Percentiles rank a stretch among this genome's conserved stretches.
These are phyloP conservation scores for Thalassaphorura encarpata DNA, from an alignment of 1,140 invertebrate genomes.

Conservation along the genomic window DNA sequence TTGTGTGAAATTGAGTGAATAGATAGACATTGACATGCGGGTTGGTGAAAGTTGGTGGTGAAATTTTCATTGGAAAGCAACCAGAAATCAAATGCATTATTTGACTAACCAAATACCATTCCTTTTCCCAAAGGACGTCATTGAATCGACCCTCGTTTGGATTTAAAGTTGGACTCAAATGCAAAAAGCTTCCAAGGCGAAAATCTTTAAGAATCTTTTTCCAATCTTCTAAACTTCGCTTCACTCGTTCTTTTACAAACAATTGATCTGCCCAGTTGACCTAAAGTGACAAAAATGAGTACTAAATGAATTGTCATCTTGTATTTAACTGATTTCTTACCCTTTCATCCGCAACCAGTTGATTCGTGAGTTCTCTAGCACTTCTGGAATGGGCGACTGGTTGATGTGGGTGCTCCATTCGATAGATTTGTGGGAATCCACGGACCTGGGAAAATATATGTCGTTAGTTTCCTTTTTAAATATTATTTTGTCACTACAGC, in stretches of 20 bases:
- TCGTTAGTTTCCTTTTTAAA: not conserved
- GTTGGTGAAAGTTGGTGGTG: not conserved
- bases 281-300: constrained; percentile 35
- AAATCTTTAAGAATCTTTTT: constrained; percentile 19
- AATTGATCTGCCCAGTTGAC: constrained; percentile 63
- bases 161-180: constrained; percentile 12
- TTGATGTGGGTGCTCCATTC: constrained; percentile 42
- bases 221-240: constrained; percentile 41
- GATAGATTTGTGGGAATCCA: constrained; percentile 48
- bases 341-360: constrained; percentile 25
- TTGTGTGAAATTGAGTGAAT: not conserved
- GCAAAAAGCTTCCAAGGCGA: constrained; percentile 13
- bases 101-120: constrained; percentile 81
- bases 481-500: not conserved
- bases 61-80: not conserved
- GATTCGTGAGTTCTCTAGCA: constrained; percentile 32
- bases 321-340: constrained; percentile 20
- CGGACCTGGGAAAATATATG: constrained; percentile 37
- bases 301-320: not conserved
- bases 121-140: constrained; percentile 72
- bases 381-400: constrained; percentile 32
- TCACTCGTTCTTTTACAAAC: constrained; percentile 48
- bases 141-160: constrained; percentile 48
- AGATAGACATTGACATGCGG: not conserved
- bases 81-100: not conserved